These are phyloP conservation scores for Heliconius hortense DNA, from an alignment of 2,888 invertebrate species.

Conservation along the genomic window DNA sequence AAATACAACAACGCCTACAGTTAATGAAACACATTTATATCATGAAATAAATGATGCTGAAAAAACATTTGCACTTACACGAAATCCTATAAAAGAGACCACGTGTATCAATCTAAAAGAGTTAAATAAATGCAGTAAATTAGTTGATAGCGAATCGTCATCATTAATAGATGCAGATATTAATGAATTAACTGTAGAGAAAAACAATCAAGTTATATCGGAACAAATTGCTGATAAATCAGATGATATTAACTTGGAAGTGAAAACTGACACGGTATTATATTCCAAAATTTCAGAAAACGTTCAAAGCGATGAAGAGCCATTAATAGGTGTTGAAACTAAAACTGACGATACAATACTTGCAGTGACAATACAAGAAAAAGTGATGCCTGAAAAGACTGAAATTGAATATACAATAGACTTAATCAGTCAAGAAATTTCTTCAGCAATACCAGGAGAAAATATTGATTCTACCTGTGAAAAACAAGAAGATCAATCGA, in stretches of 20 bases:
- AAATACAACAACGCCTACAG: background rate
- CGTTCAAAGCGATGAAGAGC: background rate
- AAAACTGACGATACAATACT: slow-evolving; percentile 24
- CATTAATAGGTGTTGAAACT: background rate
- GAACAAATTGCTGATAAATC: background rate
- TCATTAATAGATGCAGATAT: background rate
- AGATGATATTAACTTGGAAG: background rate
- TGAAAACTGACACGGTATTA: background rate
- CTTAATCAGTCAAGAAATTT: slow-evolving; percentile 21
- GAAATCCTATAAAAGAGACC: slow-evolving; percentile 18
- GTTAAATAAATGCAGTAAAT: background rate
- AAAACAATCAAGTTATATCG: background rate
- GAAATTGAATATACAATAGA: slow-evolving; percentile 30
- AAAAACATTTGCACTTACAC: slow-evolving; percentile 46
- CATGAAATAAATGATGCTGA: slow-evolving; percentile 43
- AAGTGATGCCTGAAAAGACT: slow-evolving; percentile 24
- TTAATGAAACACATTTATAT: slow-evolving; percentile 24
- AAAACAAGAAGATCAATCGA: background rate
- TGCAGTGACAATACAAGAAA: slow-evolving; percentile 32
- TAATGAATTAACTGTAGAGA: background rate
- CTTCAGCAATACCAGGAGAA: background rate
- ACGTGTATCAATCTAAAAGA: slow-evolving; percentile 26
- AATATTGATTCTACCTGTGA: background rate
- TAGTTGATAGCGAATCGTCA: background rate
- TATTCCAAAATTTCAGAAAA: slow-evolving; percentile 15